A percentile compares a stretch with the other conserved stretches of the same genome.
phyloP scores from a whole-genome alignment of 2,888 invertebrate genomes.

The Muscina levida region DNA sequence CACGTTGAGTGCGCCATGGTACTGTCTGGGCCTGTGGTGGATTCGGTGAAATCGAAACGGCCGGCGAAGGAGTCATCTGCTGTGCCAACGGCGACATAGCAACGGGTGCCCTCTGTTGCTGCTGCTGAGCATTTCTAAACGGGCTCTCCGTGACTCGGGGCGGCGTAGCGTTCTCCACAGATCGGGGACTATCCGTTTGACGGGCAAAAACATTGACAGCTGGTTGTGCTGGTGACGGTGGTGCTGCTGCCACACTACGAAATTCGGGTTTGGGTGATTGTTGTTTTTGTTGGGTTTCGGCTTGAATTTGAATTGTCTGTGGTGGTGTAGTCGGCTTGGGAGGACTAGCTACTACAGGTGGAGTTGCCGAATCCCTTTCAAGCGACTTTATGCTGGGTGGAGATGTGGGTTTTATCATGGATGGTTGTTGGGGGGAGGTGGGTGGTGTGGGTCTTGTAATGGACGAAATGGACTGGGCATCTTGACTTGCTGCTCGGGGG shows the following conservation, averaged over 20 bases:
- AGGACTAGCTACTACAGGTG: slow-evolving; percentile 37
- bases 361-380: slow-evolving; percentile 22
- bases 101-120: slow-evolving; percentile 61
- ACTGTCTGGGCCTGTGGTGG: slow-evolving; percentile 69
- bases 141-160: slow-evolving; percentile 68
- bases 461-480: slow-evolving; percentile 51
- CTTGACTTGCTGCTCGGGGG: slow-evolving; percentile 1
- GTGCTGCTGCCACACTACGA: slow-evolving; percentile 74
- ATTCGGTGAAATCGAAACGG: slow-evolving; percentile 67
- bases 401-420: background rate
- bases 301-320: slow-evolving; percentile 43
- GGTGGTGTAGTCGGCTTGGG: slow-evolving; percentile 48
- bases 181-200: slow-evolving; percentile 73
- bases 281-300: slow-evolving; percentile 69
- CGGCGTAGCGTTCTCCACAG: slow-evolving; percentile 60
- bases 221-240: slow-evolving; percentile 72
- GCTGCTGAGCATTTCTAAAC: slow-evolving; percentile 69
- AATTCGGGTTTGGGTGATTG: slow-evolving; percentile 71
- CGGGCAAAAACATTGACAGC: slow-evolving; percentile 73
- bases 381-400: background rate
- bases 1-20: slow-evolving; percentile 77
- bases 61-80: slow-evolving; percentile 68
- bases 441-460: slow-evolving; percentile 41
- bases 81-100: slow-evolving; percentile 67
- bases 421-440: slow-evolving; percentile 31